Evolutionary conservation across 1,140 invertebrate species (phyloP).

Genomic region (Drosophila grimshawi): DNA sequence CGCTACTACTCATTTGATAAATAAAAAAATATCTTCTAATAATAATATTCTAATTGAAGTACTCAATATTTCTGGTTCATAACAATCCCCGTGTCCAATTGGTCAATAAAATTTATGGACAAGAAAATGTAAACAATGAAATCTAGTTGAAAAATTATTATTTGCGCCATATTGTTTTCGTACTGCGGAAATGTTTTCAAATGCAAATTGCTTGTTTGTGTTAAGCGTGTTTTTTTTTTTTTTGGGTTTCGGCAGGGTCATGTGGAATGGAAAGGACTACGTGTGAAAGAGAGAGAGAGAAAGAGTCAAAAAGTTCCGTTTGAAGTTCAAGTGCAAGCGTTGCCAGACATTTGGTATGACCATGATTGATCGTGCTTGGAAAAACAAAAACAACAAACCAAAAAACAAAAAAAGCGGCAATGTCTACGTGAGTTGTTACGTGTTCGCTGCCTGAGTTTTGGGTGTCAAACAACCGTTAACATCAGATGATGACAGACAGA

Average conservation of each 20-base stretch:
- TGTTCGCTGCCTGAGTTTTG: constrained; percentile 18
- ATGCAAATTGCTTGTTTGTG: constrained; percentile 3
- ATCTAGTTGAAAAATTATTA: constrained; percentile 37
- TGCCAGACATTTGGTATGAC: constrained; percentile 10
- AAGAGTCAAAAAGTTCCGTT: not conserved
- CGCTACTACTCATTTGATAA: too few species aligned
- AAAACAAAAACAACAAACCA: not conserved
- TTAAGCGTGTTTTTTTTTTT: not conserved
- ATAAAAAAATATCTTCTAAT: too few species aligned
- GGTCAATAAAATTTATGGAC: constrained; percentile 11
- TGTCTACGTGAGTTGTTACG: constrained; percentile 49
- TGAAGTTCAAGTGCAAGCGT: constrained; percentile 63
- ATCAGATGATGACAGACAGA: not conserved
- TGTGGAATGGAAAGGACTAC: not conserved
- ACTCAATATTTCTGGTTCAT: not conserved
- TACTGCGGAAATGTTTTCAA: constrained; percentile 56
- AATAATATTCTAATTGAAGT: too few species aligned
- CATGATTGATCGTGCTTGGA: constrained; percentile 13
- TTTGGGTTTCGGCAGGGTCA: not conserved
- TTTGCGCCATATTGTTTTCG: constrained; percentile 27
- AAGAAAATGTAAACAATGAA: constrained; percentile 32
- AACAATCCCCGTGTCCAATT: not conserved
- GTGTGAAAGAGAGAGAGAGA: not conserved
- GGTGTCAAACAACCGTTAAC: constrained; percentile 32
- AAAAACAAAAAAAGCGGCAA: not conserved